Evolutionary conservation across 2,113 vertebrate genomes (phyloP).

Genomic region (Microcebus jonahi): DNA sequence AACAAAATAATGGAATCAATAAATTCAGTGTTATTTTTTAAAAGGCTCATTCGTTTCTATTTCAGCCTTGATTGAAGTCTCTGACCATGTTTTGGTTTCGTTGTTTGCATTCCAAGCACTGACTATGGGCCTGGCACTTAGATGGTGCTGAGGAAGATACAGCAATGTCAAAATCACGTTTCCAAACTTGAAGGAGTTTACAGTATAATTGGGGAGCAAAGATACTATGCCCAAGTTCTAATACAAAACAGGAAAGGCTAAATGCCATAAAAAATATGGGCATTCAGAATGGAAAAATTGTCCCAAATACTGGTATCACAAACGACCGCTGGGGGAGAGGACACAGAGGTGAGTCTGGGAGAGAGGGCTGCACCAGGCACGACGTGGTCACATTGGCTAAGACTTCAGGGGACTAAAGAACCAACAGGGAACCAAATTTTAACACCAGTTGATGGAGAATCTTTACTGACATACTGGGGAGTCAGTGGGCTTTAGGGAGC

Average conservation of each 20-base stretch:
- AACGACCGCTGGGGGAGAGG: background rate
- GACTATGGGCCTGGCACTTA: background rate
- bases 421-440: background rate
- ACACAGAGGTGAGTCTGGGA: background rate
- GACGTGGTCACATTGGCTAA: background rate
- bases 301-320: background rate
- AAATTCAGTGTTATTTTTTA: background rate
- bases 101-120: background rate
- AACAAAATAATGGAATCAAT: background rate
- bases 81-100: background rate
- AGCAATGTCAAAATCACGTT: background rate
- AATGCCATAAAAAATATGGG: background rate
- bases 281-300: background rate
- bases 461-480: background rate
- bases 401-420: background rate
- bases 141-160: background rate
- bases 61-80: background rate
- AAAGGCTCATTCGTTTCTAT: background rate
- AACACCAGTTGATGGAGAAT: background rate
- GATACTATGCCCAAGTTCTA: background rate
- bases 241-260: background rate
- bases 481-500: background rate
- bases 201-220: background rate
- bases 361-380: background rate
- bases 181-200: background rate